Conservation (phyloP, 23 tunicate species). For the Styela plicata region DNA sequence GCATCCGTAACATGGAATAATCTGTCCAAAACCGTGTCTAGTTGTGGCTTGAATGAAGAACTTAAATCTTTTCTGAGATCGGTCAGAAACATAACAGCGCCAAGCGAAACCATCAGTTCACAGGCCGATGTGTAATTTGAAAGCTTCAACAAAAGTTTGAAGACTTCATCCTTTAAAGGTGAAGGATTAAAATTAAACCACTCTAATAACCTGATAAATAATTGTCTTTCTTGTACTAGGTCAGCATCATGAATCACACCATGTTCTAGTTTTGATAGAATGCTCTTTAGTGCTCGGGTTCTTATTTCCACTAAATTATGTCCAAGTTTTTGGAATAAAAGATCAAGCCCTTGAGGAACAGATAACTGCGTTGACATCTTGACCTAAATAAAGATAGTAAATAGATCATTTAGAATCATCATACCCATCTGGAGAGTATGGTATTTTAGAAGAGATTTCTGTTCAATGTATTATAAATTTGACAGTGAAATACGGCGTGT, state of each 20-base stretch:
- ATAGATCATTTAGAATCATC: too few species aligned
- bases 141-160: constrained; percentile 51
- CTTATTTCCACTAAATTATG: constrained; percentile 76
- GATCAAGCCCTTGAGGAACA: constrained; percentile 29
- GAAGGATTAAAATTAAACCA: constrained; percentile 86
- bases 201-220: constrained; percentile 69
- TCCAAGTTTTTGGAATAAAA: constrained; percentile 67
- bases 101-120: constrained; percentile 82
- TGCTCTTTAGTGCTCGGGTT: constrained; percentile 63
- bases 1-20: constrained; percentile 68
- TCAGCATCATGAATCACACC: constrained; percentile 83
- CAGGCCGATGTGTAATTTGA: constrained; percentile 73
- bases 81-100: constrained; percentile 66
- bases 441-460: too few species aligned
- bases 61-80: constrained; percentile 57
- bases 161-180: constrained; percentile 61
- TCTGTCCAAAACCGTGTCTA: constrained; percentile 71
- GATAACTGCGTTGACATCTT: neutral
- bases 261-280: constrained; percentile 81
- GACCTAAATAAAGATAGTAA: neutral
- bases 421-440: too few species aligned
- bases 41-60: constrained; percentile 32
- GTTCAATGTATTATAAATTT: too few species aligned
- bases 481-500: too few species aligned
- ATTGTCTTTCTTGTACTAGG: constrained; percentile 73